phyloP scores from a whole-genome alignment of 2,113 vertebrate genomes.

The Notothenia rossii region DNA sequence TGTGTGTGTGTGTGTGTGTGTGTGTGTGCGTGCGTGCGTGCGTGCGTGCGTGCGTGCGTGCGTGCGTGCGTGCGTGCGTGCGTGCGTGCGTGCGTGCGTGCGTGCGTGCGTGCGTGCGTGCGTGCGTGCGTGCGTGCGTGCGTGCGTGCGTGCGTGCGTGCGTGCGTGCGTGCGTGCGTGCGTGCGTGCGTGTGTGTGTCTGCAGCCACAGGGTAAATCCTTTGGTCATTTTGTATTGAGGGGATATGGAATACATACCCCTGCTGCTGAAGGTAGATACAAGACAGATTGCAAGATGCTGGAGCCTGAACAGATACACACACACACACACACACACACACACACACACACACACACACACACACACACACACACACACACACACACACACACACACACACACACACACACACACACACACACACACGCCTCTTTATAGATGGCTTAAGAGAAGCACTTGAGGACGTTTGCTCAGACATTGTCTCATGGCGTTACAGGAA shows the following conservation, averaged over 20 bases:
- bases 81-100: slow-evolving; percentile 5
- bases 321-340: neutral
- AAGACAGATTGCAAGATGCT: slow-evolving; percentile 13
- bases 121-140: slow-evolving; percentile 22
- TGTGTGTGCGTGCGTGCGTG: slow-evolving; percentile 26
- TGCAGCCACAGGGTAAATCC: slow-evolving; percentile 25
- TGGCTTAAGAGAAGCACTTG: neutral
- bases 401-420: neutral
- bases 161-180: slow-evolving; percentile 10
- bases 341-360: neutral
- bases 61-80: neutral
- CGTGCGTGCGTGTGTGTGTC: slow-evolving; percentile 1
- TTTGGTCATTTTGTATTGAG: slow-evolving; percentile 32
- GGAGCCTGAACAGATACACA: neutral
- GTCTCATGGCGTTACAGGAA: too few relatives aligned
- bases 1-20: neutral
- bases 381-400: neutral
- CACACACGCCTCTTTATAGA: neutral
- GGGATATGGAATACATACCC: neutral
- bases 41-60: neutral
- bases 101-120: neutral
- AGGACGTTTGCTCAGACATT: neutral
- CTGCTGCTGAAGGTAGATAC: slow-evolving; percentile 24
- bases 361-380: neutral
- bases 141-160: neutral